Base-by-base conservation (phyloP, 2,113 vertebrate genomes). In the Haemorhous mexicanus region DNA sequence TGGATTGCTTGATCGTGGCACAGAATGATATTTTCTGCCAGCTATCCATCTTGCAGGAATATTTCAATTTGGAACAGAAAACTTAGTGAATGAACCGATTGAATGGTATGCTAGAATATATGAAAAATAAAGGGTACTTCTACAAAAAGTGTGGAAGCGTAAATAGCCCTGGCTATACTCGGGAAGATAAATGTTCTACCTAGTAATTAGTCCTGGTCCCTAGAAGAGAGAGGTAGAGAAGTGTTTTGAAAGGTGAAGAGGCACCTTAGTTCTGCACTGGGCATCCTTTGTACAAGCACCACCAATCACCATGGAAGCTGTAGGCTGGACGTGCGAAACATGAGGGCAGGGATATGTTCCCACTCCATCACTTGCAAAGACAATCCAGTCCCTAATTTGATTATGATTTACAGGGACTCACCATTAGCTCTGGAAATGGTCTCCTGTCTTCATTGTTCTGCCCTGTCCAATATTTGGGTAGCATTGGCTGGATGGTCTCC, bases 241-340 rank as follows among this genome's bases (percentile, higher is more conserved):
- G 4, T 32, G 11, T 85, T 84, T 59, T 75, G 49, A 82, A 94
- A 92, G 28, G 18, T 28, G 59, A 74, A 59, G 27, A 35, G 39
- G 11, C 33, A 59, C 35, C 5, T 46, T 56, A 33, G 22, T 73
- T 87, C 53, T 87, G 32, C 41, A 32, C 22, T 77, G 35, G 39
- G 32, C 27, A 41, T 50, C 17, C 13, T 78, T 90, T 87, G 68
- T 67, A 33, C 16, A 52, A 21, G 9, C 52, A 26, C 12, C 17
- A 53, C 11, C 11, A 7, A 27, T 11, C 22, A 62, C 26, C 12
- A 26, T 41, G 47, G 90, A 61, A 87, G 49, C 28, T 67, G 16
- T 53, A 37, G 59, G 37, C 1, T 75, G 17, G 27, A 49, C 0
- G 0, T 24, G 17, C 16, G 20, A 84, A 50, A 89, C 6, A 2